A percentile compares a stretch with the other conserved stretches of the same genome.
These are phyloP conservation scores for Leiothrix lutea DNA, from an alignment of 2,113 vertebrate genomes.

Conservation along the genomic window DNA sequence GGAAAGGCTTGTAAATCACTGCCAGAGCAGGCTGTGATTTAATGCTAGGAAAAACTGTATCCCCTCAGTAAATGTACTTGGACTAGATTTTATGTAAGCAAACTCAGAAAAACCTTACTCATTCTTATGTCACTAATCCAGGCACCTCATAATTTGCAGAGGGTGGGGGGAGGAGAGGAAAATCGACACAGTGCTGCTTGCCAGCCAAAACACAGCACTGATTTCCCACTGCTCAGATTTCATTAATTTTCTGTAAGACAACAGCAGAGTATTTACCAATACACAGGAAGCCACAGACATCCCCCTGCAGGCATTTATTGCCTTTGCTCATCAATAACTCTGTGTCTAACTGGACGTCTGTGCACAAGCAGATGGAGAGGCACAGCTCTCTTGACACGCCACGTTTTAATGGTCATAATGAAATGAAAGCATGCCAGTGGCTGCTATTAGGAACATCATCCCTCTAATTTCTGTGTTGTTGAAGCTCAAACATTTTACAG, in stretches of 20 bases:
- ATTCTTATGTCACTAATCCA: slow-evolving; percentile 34
- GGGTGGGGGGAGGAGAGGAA: background rate
- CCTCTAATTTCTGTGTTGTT: background rate
- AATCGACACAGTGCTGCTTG: background rate
- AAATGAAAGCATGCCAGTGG: background rate
- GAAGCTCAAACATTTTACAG: background rate
- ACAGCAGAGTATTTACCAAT: background rate
- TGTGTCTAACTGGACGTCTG: background rate
- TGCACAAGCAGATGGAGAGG: background rate
- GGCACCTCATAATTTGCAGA: slow-evolving; percentile 1
- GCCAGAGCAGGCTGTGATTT: background rate
- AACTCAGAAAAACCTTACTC: slow-evolving; percentile 29
- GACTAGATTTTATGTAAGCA: background rate
- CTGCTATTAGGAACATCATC: background rate
- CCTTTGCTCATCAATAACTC: background rate
- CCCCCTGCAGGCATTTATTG: background rate
- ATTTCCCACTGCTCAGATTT: background rate
- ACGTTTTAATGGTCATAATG: background rate
- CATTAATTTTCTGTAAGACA: background rate
- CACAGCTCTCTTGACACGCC: background rate
- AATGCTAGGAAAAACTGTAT: slow-evolving; percentile 11
- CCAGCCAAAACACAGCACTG: background rate
- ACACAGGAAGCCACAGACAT: background rate
- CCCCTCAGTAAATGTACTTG: background rate
- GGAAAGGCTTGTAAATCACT: background rate